A percentile compares a stretch with the other conserved stretches of the same genome.
Conservation (phyloP, 2,888 invertebrate genomes). For the Drosophila robusta region DNA sequence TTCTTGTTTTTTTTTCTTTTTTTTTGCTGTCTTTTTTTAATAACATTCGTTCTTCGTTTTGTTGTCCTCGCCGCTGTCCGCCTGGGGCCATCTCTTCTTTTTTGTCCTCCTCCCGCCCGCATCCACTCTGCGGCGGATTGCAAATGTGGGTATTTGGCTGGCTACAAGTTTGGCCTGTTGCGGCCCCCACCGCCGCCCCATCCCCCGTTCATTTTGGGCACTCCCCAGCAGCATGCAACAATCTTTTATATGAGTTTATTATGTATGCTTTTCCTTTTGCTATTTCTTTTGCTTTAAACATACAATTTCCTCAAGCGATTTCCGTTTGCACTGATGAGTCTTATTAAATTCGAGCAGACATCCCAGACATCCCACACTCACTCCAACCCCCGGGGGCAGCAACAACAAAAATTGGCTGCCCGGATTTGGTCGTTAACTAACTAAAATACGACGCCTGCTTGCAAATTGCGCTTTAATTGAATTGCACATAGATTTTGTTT, state of each 20-base stretch:
- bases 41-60: conserved; percentile 60
- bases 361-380: neutral
- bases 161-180: conserved; percentile 38
- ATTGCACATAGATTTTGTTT: conserved; percentile 67
- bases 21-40: conserved; percentile 54
- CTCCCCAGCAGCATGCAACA: conserved; percentile 64
- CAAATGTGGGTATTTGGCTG: conserved; percentile 66
- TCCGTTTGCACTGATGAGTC: conserved; percentile 80
- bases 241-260: conserved; percentile 82
- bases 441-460: conserved; percentile 69
- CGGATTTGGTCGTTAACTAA: conserved; percentile 62
- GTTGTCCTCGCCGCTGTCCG: conserved; percentile 56
- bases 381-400: neutral
- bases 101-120: neutral
- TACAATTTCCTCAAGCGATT: conserved; percentile 82
- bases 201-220: conserved; percentile 6
- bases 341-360: conserved; percentile 67
- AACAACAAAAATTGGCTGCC: conserved; percentile 16
- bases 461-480: conserved; percentile 78
- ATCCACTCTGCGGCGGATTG: conserved; percentile 42
- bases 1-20: conserved; percentile 24
- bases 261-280: conserved; percentile 69
- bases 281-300: conserved; percentile 75
- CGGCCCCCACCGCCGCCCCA: neutral
- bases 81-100: conserved; percentile 48